Percentiles rank a stretch among this genome's conserved stretches.
These are phyloP conservation scores for Coptotermes formosanus DNA, from an alignment of 1,140 invertebrate genomes.

Conservation along the genomic window DNA sequence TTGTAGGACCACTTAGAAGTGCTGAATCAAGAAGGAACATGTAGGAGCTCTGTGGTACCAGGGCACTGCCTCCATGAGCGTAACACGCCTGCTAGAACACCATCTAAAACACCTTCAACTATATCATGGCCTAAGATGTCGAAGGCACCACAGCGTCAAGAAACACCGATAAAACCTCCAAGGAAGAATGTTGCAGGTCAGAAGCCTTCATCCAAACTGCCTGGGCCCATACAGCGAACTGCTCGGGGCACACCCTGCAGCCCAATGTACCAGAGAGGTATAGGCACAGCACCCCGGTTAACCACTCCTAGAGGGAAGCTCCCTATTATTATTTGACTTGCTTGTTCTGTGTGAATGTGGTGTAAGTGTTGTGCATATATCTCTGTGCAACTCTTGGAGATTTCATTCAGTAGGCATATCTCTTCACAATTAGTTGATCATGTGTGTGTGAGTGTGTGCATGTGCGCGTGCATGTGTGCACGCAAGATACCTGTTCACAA, in stretches of 20 bases:
- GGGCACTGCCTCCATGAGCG: not conserved
- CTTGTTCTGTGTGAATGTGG: not conserved
- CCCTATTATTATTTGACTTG: slow-evolving; percentile 5
- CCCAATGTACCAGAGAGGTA: not conserved
- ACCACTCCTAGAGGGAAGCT: not conserved
- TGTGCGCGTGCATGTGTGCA: too few species aligned
- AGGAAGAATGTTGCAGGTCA: not conserved
- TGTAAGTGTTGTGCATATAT: not conserved
- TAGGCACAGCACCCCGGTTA: not conserved
- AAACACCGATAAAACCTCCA: not conserved
- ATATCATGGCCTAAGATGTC: not conserved
- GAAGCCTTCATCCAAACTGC: not conserved
- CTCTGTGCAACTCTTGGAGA: too few species aligned
- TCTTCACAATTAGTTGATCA: too few species aligned
- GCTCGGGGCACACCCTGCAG: not conserved
- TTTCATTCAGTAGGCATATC: too few species aligned
- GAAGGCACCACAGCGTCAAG: not conserved
- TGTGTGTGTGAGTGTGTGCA: too few species aligned
- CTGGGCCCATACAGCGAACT: not conserved
- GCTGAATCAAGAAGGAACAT: not conserved
- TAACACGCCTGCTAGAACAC: not conserved
- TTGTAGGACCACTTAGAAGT: not conserved
- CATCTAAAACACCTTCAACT: not conserved
- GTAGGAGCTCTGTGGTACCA: not conserved
- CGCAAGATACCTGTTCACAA: too few species aligned